Evolutionary conservation across 2,113 vertebrate genomes (phyloP), one percentile per base, ranked within the genome.

Genomic region (Vulpes ferrilata): DNA sequence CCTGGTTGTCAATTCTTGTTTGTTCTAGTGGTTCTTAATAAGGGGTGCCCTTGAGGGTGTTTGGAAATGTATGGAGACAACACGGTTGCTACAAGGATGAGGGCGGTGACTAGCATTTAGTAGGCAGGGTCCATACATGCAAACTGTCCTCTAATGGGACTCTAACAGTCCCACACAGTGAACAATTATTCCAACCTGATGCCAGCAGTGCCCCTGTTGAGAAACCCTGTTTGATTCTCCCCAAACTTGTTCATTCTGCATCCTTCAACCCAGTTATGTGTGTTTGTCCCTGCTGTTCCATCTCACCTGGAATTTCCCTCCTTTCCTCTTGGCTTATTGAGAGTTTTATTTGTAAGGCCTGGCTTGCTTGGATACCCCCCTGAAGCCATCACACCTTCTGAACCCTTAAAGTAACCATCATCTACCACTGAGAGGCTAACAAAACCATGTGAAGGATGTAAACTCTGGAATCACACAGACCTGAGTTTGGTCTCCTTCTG

Each of bases 381-480:
- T 11, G 83, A 59, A 60, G 38, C 55, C n/a, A 59, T 43, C 17
- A 9, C 11, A 17, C 15, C 17, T 79, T 78, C 60, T 27, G 59
- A 62, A 43, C 11, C 38, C 13, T 48, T 55, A 35, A 59, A 78
- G 64, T 30, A n/a, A 38, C n/a, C 16, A 3, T 48, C 57, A 38
- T 59, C 67, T 20, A 11, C 69, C 30, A 43, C 43, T 4, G 8
- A 55, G 19, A 71, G n/a, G 82, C n/a, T 55, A n/a, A 20, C 53
- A 16, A n/a, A 27, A 7, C 35, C 64, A 2, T 1, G 8, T 2
- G n/a, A 74, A 90, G 43, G 38, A n/a, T 0, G 2, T 3, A 23
- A 23, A 51, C 10, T 5, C 35, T 85, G 17, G 12, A 64, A 16
- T 60, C 3, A 30, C 27, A 1, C 20, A 81, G 78, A 67, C 59